phyloP scores from a whole-genome alignment of 2,888 invertebrate species.

The Synanthedon formicaeformis region DNA sequence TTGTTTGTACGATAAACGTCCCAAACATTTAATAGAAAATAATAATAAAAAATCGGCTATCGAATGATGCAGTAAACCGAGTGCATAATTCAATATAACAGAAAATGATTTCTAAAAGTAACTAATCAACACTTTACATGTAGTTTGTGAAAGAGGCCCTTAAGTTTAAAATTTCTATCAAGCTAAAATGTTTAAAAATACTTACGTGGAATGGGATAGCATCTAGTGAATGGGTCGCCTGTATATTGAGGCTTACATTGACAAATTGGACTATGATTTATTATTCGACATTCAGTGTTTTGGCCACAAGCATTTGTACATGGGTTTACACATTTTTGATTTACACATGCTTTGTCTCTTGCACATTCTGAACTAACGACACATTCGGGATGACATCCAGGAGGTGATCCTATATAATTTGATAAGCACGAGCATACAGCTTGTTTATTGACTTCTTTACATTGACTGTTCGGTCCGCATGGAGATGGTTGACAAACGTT shows the following conservation, averaged over 20 bases:
- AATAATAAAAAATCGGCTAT: no score
- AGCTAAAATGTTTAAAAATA: constrained; percentile 7
- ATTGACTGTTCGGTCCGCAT: constrained; percentile 82
- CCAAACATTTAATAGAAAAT: no score
- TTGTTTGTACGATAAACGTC: no score
- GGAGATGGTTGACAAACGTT: constrained; percentile 78
- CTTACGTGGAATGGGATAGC: constrained; percentile 68
- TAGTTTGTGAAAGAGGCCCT: no score
- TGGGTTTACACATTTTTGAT: constrained; percentile 82
- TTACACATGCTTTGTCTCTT: constrained; percentile 78
- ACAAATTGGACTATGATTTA: constrained; percentile 85
- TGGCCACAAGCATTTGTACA: constrained; percentile 78
- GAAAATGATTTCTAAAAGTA: no score
- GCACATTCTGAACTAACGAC: constrained; percentile 81
- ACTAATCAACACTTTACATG: no score
- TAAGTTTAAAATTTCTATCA: not conserved
- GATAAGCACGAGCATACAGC: constrained; percentile 82
- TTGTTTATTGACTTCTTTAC: constrained; percentile 77
- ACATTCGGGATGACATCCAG: constrained; percentile 83
- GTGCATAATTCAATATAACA: no score
- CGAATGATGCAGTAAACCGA: no score
- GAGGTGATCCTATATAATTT: constrained; percentile 78
- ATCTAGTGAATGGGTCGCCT: constrained; percentile 77
- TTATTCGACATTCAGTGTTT: constrained; percentile 78
- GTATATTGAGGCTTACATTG: constrained; percentile 74